These are phyloP conservation scores for Lasioglossum marginatum DNA, from an alignment of 2,888 invertebrate species.

Conservation along the genomic window DNA sequence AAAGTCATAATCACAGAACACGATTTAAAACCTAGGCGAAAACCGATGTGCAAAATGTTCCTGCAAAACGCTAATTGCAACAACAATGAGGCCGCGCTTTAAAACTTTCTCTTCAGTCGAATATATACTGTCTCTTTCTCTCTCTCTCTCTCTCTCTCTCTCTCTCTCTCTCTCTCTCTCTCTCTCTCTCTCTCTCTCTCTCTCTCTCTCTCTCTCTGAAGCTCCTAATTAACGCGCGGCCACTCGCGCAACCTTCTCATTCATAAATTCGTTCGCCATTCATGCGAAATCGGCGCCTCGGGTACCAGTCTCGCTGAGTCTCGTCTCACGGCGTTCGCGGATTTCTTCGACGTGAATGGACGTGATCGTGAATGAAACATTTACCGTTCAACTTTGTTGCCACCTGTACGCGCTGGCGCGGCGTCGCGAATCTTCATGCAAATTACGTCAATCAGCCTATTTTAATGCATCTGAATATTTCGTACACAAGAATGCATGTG, in stretches of 20 bases:
- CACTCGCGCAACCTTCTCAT: constrained; percentile 46
- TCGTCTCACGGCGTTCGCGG: constrained; percentile 23
- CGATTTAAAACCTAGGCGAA: constrained; percentile 7
- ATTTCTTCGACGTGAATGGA: constrained; percentile 45
- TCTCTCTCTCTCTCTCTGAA: constrained; percentile 2
- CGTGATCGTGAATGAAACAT: constrained; percentile 40
- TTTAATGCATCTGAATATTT: too few species aligned
- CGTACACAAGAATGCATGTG: too few species aligned
- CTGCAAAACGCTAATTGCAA: constrained; percentile 43
- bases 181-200: neutral
- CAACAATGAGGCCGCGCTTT: constrained; percentile 42
- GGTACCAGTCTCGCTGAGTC: neutral
- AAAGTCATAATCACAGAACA: constrained; percentile 13
- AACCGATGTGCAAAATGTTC: constrained; percentile 14
- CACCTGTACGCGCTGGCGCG: neutral
- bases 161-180: neutral
- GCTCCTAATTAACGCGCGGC: constrained; percentile 54
- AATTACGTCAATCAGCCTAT: neutral
- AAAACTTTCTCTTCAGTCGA: constrained; percentile 54
- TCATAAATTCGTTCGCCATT: constrained; percentile 58
- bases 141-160: too few species aligned
- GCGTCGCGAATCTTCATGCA: neutral
- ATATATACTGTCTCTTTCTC: neutral
- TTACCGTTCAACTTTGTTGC: constrained; percentile 9
- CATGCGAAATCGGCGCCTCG: constrained; percentile 35